Conservation (phyloP, 2,113 vertebrate genomes). For the Empidonax alnorum region DNA sequence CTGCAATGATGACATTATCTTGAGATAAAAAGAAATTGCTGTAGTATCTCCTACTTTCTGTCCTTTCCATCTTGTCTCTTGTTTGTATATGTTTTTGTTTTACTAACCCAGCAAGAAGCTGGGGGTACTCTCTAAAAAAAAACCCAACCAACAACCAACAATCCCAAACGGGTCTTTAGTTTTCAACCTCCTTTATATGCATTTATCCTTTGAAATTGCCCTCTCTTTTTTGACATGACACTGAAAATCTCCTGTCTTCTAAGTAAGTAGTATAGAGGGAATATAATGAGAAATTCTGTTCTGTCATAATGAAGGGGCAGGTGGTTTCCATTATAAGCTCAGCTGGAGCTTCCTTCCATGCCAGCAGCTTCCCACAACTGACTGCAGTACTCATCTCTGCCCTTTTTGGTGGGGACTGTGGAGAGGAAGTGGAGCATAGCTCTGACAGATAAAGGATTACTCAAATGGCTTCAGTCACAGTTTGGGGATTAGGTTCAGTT, state of each 20-base stretch:
- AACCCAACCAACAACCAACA: neutral
- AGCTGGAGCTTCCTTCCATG: conserved; percentile 52
- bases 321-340: conserved; percentile 53
- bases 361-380: conserved; percentile 43
- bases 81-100: conserved; percentile 17
- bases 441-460: conserved; percentile 26
- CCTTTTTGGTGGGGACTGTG: neutral
- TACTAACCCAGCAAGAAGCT: conserved; percentile 7
- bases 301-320: neutral
- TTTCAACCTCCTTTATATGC: neutral
- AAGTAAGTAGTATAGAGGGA: neutral
- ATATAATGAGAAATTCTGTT: conserved; percentile 21
- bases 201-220: neutral
- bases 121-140: conserved; percentile 4
- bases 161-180: neutral
- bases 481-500: conserved; percentile 17
- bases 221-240: neutral
- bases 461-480: conserved; percentile 18
- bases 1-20: conserved; percentile 29
- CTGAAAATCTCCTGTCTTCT: neutral
- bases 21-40: conserved; percentile 50
- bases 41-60: conserved; percentile 35
- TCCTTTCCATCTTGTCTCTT: conserved; percentile 47
- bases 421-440: neutral
- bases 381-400: neutral